Conservation (phyloP, 2,113 vertebrate genomes). For the Eclectus roratus region DNA sequence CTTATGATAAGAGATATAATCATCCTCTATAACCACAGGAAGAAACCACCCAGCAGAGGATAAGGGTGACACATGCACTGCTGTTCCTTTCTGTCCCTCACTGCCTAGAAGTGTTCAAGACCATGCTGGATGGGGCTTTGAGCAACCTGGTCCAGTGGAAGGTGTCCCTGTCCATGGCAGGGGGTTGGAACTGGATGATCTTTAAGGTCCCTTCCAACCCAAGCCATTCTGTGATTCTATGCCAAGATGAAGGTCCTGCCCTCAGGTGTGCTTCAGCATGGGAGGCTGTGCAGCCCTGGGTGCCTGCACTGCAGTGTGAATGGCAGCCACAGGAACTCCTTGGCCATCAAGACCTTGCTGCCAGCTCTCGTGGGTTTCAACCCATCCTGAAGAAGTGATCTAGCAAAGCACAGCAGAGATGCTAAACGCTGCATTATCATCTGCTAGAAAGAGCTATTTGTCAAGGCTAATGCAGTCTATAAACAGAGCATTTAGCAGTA, state of each 20-base stretch:
- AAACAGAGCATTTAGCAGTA: not conserved
- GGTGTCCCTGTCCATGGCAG: not conserved
- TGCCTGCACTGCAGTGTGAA: accelerated
- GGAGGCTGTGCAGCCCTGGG: not conserved
- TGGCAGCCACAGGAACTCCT: not conserved
- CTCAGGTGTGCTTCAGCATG: accelerated
- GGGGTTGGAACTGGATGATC: not conserved
- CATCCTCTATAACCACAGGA: not conserved
- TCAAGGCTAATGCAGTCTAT: not conserved
- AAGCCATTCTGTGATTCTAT: not conserved
- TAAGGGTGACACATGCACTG: not conserved
- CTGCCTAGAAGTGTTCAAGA: not conserved
- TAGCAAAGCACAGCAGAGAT: not conserved
- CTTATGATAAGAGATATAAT: not conserved
- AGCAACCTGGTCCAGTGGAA: not conserved
- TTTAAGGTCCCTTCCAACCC: not conserved
- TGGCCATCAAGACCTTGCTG: not conserved
- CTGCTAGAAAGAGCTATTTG: not conserved
- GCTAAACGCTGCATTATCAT: not conserved
- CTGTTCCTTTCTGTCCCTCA: not conserved
- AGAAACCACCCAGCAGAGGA: not conserved
- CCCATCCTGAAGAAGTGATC: not conserved
- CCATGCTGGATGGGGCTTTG: not conserved
- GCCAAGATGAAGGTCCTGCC: not conserved
- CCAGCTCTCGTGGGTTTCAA: not conserved